Evolutionary conservation across 2,888 invertebrate species (phyloP), one percentile per base, ranked within the genome.

Genomic region (Pedicia rivosa): DNA sequence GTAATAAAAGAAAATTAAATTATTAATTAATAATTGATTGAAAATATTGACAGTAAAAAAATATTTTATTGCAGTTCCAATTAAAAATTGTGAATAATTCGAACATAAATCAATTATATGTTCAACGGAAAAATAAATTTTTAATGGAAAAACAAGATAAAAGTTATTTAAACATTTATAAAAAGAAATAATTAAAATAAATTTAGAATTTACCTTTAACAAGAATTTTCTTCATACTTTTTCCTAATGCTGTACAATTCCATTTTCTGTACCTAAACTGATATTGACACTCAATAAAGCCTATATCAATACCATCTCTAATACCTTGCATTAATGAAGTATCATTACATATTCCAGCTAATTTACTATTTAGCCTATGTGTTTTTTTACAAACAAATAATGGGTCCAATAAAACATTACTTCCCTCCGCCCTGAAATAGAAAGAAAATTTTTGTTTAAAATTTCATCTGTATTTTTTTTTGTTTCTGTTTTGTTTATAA

Each of bases 321-420:
- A 91, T 86, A 63, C 87, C 82, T 53, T 78, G 74, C 45, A 91
- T 68, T 36, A 91, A 69, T 44, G 70, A 71, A 35, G 76, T 75
- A 62, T 90, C 87, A 47, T 77, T 74, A 63, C 91, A 92, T 56
- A 83, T 79, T 54, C 82, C 78, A 19, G 78, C 74, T 54, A 83
- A 68, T 52, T 81, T 78, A 43, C 84, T 77, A 48, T 77, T 69
- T 48, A 82, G 63, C 47, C 81, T 72, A 42, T 81, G 70, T 47
- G 79, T 78, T 64, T 84, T 86, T 60, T 84, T 81, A 66, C 91
- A 91, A 53, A 88, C 76, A 64, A 82, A 74, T 56, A 78, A 75
- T 46, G 87, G 87, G 63, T 91, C 90, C 67, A 90, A 74, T 52
- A 88, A 76, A 54, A 88, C 74, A 59, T 87, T 84, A 66, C 79